Percentiles rank a stretch among this genome's conserved stretches.
phyloP scores from a whole-genome alignment of 1,140 invertebrate species.

The Megalopta genalis region DNA sequence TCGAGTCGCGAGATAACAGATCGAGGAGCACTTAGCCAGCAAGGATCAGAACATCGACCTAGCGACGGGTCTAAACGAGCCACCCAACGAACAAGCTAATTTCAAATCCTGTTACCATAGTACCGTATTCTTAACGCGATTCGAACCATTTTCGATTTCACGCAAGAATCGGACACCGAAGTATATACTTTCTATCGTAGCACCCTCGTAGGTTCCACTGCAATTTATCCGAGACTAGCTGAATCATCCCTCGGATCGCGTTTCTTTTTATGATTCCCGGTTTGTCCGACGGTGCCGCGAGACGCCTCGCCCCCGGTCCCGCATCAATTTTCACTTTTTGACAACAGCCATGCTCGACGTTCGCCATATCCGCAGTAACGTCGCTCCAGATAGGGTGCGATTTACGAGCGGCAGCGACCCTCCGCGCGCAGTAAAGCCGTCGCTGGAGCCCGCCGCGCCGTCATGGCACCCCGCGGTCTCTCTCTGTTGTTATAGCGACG shows the following conservation, averaged over 20 bases:
- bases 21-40: not conserved
- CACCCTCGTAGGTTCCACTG: not conserved
- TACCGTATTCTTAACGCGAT: too few relatives aligned
- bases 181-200: not conserved
- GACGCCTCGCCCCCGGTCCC: not conserved
- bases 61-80: too few relatives aligned
- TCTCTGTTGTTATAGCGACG: conserved; percentile 56
- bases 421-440: conserved; percentile 22
- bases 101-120: too few relatives aligned
- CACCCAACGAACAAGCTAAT: too few relatives aligned
- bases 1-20: not conserved
- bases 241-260: not conserved
- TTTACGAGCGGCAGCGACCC: conserved; percentile 54
- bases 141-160: too few relatives aligned
- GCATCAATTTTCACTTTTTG: conserved; percentile 42
- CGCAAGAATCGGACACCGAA: too few relatives aligned
- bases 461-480: conserved; percentile 14
- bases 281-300: not conserved
- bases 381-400: conserved; percentile 48
- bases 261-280: not conserved
- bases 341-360: conserved; percentile 26
- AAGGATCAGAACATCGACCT: too few relatives aligned
- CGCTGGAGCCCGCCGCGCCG: not conserved
- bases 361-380: conserved; percentile 46
- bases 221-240: not conserved